A percentile compares a stretch with the other conserved stretches of the same genome.
Conservation (phyloP, 2,113 vertebrate genomes). For the Brienomyrus brachyistius region DNA sequence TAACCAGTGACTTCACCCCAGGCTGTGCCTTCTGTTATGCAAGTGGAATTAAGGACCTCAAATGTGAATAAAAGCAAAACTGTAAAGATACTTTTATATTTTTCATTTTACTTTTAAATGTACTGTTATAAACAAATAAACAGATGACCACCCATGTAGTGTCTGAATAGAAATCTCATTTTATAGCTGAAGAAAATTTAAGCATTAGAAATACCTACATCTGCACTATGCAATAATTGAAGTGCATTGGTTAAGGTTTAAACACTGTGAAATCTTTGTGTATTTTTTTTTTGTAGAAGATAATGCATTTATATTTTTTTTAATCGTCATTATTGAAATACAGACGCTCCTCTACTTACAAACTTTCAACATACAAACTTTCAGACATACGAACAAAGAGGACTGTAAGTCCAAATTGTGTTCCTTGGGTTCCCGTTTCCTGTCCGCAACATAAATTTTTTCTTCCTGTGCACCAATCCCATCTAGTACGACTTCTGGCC, state of each 20-base stretch:
- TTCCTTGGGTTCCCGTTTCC: no score
- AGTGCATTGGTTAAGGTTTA: neutral
- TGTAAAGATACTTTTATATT: conserved; percentile 1
- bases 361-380: no score
- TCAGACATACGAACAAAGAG: no score
- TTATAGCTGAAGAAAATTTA: neutral
- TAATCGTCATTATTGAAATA: neutral
- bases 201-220: neutral
- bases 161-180: neutral
- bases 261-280: neutral
- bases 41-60: neutral
- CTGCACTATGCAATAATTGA: neutral
- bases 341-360: no score
- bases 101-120: neutral
- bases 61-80: neutral
- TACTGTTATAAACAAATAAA: neutral
- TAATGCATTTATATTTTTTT: neutral
- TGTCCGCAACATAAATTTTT: no score
- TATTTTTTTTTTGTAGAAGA: neutral
- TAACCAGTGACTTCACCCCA: neutral
- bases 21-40: neutral
- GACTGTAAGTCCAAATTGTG: no score
- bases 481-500: no score
- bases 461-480: no score
- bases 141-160: neutral